Evolutionary conservation across 2,888 invertebrate species (phyloP).

Genomic region (Frankliniella fusca): DNA sequence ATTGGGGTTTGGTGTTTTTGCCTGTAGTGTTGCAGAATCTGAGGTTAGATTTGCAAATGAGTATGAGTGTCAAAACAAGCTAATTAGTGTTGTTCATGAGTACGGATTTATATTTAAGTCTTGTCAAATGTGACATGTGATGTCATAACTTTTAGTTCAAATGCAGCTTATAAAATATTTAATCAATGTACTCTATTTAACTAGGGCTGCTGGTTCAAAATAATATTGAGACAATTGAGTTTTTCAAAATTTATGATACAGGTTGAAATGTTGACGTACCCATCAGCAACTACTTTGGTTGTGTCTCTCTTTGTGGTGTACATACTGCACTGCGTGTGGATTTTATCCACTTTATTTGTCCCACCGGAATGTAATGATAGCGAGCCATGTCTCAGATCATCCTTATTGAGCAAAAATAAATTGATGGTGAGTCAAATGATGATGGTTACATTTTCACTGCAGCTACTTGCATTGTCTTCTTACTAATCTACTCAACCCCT

Average conservation of each 20-base stretch:
- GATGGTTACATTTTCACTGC: neutral
- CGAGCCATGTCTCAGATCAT: neutral
- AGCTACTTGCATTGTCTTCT: neutral
- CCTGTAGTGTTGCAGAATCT: neutral
- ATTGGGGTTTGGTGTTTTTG: neutral
- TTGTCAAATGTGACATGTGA: neutral
- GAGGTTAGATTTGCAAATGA: neutral
- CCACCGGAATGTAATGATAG: constrained; percentile 57
- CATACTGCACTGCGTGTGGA: constrained; percentile 70
- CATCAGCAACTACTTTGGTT: constrained; percentile 47
- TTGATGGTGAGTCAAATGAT: neutral
- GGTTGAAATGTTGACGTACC: constrained; percentile 34
- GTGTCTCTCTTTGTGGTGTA: constrained; percentile 64
- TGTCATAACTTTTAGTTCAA: neutral
- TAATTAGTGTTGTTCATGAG: neutral
- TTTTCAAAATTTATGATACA: too few species aligned
- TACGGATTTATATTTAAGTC: neutral
- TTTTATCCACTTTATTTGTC: constrained; percentile 67
- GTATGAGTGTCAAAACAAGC: neutral
- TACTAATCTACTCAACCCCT: neutral
- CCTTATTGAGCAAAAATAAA: neutral
- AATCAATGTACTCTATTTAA: neutral
- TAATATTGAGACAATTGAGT: neutral
- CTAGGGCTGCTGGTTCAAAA: neutral
- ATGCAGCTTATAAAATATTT: neutral